These are phyloP conservation scores for Osedax frankpressi DNA, from an alignment of 2,888 invertebrate species.

Conservation along the genomic window DNA sequence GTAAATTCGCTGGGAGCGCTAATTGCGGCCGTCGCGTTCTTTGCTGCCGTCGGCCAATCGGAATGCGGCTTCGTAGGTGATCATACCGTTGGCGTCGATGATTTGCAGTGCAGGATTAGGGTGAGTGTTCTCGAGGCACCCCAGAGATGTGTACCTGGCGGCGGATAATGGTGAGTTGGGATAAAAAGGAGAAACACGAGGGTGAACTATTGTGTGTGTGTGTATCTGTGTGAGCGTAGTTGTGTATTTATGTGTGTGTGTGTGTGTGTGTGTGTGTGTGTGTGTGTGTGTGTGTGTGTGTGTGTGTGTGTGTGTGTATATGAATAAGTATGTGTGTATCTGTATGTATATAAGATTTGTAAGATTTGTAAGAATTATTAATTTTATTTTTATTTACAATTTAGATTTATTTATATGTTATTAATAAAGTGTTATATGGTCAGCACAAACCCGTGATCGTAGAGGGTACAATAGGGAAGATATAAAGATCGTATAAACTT, in stretches of 20 bases:
- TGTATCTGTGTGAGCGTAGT: too few relatives aligned
- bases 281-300: background rate
- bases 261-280: background rate
- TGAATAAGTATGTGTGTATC: too few relatives aligned
- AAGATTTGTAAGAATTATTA: background rate
- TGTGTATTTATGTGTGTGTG: too few relatives aligned
- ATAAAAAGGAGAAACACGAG: too few relatives aligned
- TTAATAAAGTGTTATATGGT: conserved; percentile 31
- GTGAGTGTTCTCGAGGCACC: conserved; percentile 64
- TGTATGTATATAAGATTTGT: too few relatives aligned
- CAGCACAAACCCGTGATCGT: conserved; percentile 62
- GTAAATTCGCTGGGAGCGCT: too few relatives aligned
- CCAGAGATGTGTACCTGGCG: conserved; percentile 70
- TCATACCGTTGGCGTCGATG: conserved; percentile 48
- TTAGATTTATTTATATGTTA: too few relatives aligned
- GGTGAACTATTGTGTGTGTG: too few relatives aligned
- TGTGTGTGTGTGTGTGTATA: background rate
- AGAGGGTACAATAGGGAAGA: conserved; percentile 79
- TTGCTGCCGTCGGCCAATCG: conserved; percentile 53
- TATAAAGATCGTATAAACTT: conserved; percentile 62
- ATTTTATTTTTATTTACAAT: too few relatives aligned
- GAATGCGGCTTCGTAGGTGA: conserved; percentile 62
- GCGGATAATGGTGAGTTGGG: too few relatives aligned
- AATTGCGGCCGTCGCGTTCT: conserved; percentile 51
- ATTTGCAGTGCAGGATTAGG: conserved; percentile 62